Conservation (phyloP, 1,140 invertebrate species). For the Arion vulgaris region DNA sequence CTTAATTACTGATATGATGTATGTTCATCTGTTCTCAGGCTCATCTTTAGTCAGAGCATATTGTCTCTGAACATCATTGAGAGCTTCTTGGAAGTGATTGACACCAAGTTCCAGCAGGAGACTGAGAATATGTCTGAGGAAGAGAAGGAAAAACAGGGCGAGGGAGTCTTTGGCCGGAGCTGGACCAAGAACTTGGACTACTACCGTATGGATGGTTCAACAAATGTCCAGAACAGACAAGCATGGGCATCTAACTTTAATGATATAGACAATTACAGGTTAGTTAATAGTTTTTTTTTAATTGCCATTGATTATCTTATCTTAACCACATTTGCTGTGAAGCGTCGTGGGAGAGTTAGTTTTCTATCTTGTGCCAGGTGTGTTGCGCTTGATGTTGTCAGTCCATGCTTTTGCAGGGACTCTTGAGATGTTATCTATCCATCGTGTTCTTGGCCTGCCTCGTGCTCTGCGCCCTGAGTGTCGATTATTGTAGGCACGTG, state of each 20-base stretch:
- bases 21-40: slow-evolving; percentile 81
- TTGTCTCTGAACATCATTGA: slow-evolving; percentile 92
- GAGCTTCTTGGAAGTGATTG: slow-evolving; percentile 83
- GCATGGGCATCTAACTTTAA: slow-evolving; percentile 90
- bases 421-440: too few species aligned
- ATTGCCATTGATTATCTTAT: too few species aligned
- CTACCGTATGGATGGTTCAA: slow-evolving; percentile 91
- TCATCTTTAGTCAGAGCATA: slow-evolving; percentile 93
- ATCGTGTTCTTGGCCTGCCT: too few species aligned
- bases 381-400: too few species aligned
- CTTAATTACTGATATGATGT: background rate
- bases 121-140: slow-evolving; percentile 41
- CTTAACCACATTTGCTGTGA: too few species aligned
- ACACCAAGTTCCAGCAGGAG: slow-evolving; percentile 53
- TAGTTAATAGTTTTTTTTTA: slow-evolving; percentile 31
- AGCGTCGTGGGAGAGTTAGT: too few species aligned
- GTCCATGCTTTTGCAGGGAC: too few species aligned
- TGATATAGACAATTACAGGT: slow-evolving; percentile 81
- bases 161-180: slow-evolving; percentile 68
- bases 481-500: too few species aligned
- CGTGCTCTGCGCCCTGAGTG: too few species aligned
- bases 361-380: too few species aligned
- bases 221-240: slow-evolving; percentile 83
- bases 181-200: slow-evolving; percentile 90
- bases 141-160: slow-evolving; percentile 36